Conservation (phyloP, 2,888 invertebrate genomes). For the Rotaria magnacalcarata region DNA sequence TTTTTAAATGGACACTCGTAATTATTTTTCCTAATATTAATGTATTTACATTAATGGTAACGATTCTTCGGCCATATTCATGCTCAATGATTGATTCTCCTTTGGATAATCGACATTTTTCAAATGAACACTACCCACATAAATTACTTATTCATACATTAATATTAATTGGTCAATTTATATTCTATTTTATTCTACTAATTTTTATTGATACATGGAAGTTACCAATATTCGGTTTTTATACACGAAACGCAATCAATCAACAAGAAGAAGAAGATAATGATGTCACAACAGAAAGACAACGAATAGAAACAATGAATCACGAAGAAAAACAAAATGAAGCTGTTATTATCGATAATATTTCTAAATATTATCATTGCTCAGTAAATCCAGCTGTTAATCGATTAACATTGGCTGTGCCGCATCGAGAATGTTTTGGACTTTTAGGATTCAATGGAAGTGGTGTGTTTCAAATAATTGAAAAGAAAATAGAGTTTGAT, state of each 20-base stretch:
- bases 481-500: no score
- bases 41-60: neutral
- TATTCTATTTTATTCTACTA: neutral
- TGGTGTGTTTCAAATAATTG: neutral
- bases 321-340: neutral
- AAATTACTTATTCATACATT: neutral
- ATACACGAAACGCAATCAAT: neutral
- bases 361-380: neutral
- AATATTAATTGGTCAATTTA: neutral
- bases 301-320: neutral
- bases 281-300: conserved; percentile 1
- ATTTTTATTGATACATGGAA: conserved; percentile 7
- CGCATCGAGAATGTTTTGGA: conserved; percentile 19
- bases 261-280: conserved; percentile 8
- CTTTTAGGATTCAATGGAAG: conserved; percentile 17
- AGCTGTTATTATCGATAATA: neutral
- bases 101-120: neutral
- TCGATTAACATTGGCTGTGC: neutral
- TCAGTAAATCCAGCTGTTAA: neutral
- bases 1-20: neutral
- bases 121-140: neutral
- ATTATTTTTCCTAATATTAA: neutral
- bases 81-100: neutral
- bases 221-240: no score
- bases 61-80: neutral